Percentiles rank a stretch among this genome's conserved stretches.
Evolutionary conservation across 2,888 invertebrate species (phyloP).

Genomic region (Laothoe populi): DNA sequence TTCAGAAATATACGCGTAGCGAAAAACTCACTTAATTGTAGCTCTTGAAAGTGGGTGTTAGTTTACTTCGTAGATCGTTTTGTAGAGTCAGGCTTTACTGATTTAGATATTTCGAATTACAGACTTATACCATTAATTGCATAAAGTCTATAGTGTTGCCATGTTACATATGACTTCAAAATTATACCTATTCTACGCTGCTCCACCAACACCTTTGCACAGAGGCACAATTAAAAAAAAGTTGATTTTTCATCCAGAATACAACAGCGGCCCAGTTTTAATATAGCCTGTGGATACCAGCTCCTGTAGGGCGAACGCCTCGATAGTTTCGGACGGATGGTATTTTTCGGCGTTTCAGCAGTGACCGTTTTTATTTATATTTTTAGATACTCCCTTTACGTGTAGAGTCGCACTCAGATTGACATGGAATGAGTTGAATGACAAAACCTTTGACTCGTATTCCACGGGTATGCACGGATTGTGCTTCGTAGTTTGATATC

Average conservation of each 20-base stretch:
- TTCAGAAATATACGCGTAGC: too few species aligned
- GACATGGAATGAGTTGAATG: slow-evolving; percentile 14
- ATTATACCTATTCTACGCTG: too few species aligned
- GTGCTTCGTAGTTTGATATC: too few species aligned
- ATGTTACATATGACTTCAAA: too few species aligned
- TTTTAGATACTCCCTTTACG: slow-evolving; percentile 25
- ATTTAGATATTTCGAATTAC: too few species aligned
- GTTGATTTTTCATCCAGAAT: not conserved
- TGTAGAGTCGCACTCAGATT: slow-evolving; percentile 3
- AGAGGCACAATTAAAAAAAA: too few species aligned
- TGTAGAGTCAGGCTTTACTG: too few species aligned
- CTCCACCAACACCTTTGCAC: not conserved
- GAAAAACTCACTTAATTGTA: too few species aligned
- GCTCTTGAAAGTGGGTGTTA: too few species aligned
- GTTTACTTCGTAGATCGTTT: too few species aligned
- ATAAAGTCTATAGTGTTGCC: too few species aligned
- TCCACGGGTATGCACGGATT: not conserved
- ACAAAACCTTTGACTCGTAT: not conserved
- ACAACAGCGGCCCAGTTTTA: slow-evolving; percentile 16
- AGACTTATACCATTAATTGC: too few species aligned
- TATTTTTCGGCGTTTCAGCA: slow-evolving; percentile 40
- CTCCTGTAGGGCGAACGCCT: slow-evolving; percentile 46
- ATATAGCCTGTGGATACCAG: slow-evolving; percentile 34
- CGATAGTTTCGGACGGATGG: slow-evolving; percentile 39
- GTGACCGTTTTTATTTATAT: slow-evolving; percentile 33